phyloP scores from a whole-genome alignment of 1,140 invertebrate species.

The Aphelenchoides avenae region DNA sequence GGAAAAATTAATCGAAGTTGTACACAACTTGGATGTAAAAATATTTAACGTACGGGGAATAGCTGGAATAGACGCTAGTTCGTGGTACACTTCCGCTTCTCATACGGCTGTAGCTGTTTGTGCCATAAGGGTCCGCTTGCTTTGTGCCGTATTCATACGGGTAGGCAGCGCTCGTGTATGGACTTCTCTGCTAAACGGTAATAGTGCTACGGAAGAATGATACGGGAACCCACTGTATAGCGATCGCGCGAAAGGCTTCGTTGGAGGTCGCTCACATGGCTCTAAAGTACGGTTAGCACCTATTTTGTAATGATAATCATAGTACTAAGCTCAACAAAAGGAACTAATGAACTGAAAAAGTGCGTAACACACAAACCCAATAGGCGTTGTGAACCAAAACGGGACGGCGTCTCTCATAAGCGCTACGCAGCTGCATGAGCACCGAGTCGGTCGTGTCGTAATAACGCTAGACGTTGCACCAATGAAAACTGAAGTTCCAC shows the following conservation, averaged over 20 bases:
- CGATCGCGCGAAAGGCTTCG: constrained; percentile 57
- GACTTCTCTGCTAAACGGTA: constrained; percentile 54
- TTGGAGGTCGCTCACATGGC: constrained; percentile 52
- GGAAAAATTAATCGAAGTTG: too few species aligned
- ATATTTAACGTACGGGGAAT: constrained; percentile 48
- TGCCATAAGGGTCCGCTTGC: constrained; percentile 57
- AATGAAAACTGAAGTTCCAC: too few species aligned
- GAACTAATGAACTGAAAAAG: too few species aligned
- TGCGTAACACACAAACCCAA: neutral
- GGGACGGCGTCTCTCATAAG: constrained; percentile 15
- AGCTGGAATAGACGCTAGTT: constrained; percentile 53
- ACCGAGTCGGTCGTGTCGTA: too few species aligned
- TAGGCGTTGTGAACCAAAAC: too few species aligned
- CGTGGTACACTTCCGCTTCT: constrained; percentile 47
- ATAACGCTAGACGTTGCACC: too few species aligned
- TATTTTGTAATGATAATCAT: too few species aligned
- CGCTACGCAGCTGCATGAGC: too few species aligned
- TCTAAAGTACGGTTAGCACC: constrained; percentile 46
- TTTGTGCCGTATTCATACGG: constrained; percentile 54
- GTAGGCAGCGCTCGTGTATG: constrained; percentile 46
- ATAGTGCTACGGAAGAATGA: too few species aligned
- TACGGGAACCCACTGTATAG: constrained; percentile 47
- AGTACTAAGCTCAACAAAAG: too few species aligned
- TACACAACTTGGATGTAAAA: too few species aligned
- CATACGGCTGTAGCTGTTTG: constrained; percentile 41